Evolutionary conservation across 2,113 vertebrate species (phyloP).

Genomic region (Phalacrocorax carbo): DNA sequence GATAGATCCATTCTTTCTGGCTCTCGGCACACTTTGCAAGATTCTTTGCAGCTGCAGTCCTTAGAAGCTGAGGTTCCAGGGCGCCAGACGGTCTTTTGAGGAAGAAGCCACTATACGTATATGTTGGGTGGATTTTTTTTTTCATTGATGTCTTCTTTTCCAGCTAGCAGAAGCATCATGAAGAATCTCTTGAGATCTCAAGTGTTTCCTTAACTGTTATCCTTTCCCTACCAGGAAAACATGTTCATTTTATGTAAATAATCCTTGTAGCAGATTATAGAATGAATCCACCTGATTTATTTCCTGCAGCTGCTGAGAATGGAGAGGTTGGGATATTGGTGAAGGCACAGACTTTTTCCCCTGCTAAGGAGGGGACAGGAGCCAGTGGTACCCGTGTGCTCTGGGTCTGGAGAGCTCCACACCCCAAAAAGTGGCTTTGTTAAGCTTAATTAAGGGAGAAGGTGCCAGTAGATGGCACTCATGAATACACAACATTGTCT

Average conservation of each 20-base stretch:
- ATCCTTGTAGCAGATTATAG: not conserved
- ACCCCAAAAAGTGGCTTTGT: not conserved
- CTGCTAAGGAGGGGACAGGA: not conserved
- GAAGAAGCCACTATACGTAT: not conserved
- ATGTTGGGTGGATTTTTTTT: not conserved
- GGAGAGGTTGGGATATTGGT: not conserved
- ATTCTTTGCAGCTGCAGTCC: not conserved
- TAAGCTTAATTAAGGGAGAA: not conserved
- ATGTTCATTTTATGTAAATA: not conserved
- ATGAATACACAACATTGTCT: not conserved
- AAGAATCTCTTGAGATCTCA: not conserved
- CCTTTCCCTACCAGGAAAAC: not conserved
- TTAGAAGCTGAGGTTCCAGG: not conserved
- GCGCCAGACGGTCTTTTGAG: not conserved
- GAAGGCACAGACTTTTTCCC: not conserved
- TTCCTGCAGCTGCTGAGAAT: not conserved
- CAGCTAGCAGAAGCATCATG: not conserved
- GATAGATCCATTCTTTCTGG: not conserved
- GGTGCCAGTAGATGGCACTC: slow-evolving; percentile 50
- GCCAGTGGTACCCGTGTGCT: not conserved
- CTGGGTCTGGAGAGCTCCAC: not conserved
- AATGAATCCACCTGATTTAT: not conserved
- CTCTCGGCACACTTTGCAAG: not conserved
- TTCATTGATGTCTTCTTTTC: not conserved
- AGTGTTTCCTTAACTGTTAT: not conserved